These are phyloP conservation scores for Unio pictorum DNA, from an alignment of 2,888 invertebrate species.

Conservation along the genomic window DNA sequence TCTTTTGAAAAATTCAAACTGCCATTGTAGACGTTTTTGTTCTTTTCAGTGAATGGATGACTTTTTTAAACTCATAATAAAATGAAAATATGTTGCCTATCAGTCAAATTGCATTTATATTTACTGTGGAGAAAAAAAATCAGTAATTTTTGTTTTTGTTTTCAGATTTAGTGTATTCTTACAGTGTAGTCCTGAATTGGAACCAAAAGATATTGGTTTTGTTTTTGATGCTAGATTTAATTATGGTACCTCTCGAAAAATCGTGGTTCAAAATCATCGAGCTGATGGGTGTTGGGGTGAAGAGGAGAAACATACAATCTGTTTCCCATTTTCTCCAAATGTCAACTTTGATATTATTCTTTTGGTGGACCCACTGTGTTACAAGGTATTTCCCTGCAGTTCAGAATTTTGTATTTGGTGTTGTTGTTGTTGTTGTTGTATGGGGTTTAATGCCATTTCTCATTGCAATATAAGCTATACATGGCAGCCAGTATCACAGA, in stretches of 20 bases:
- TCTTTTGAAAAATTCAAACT: too few relatives aligned
- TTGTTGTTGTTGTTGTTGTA: too few relatives aligned
- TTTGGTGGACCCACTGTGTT: conserved; percentile 2
- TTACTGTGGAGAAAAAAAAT: too few relatives aligned
- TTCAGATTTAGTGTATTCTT: conserved; percentile 9
- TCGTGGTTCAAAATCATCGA: conserved; percentile 1
- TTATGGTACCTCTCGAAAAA: neutral
- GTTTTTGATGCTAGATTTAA: conserved; percentile 7
- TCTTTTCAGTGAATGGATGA: too few relatives aligned
- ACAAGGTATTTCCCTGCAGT: conserved; percentile 5
- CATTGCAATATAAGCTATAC: too few relatives aligned
- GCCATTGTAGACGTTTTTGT: too few relatives aligned
- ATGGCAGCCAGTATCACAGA: too few relatives aligned
- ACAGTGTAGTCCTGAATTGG: conserved; percentile 1
- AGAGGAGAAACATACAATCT: conserved; percentile 3
- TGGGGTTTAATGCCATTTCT: too few relatives aligned
- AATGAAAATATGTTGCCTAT: too few relatives aligned
- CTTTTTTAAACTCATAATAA: too few relatives aligned
- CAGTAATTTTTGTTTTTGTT: neutral
- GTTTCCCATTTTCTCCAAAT: conserved; percentile 6
- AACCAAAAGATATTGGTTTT: conserved; percentile 2
- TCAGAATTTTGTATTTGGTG: too few relatives aligned
- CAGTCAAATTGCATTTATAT: too few relatives aligned
- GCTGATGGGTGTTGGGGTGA: conserved; percentile 5
- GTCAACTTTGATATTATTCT: conserved; percentile 9